Conservation (phyloP, 2,888 invertebrate genomes). For the Abscondita cerata region DNA sequence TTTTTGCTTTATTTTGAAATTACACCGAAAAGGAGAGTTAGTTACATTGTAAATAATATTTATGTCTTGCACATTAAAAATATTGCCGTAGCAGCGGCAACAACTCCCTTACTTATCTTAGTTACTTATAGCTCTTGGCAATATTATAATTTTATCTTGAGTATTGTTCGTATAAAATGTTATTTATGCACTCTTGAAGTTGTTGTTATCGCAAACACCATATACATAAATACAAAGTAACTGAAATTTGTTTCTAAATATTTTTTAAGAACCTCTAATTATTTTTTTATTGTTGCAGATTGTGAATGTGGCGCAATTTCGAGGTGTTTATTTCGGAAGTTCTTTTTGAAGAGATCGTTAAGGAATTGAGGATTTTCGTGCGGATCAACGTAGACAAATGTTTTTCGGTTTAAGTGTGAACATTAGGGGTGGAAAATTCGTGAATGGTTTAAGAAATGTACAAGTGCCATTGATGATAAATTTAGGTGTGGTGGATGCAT, state of each 20-base stretch:
- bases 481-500: not conserved
- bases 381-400: too few species aligned
- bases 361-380: too few species aligned
- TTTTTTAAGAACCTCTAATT: slow-evolving; percentile 20
- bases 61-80: too few species aligned
- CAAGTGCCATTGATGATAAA: not conserved
- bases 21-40: too few species aligned
- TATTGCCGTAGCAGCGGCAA: too few species aligned
- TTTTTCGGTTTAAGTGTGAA: too few species aligned
- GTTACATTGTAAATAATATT: too few species aligned
- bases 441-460: not conserved
- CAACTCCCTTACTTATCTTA: not conserved
- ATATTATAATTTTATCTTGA: not conserved
- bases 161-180: not conserved
- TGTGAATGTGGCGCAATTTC: not conserved
- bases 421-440: not conserved
- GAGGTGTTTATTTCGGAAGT: too few species aligned
- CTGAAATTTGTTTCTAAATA: too few species aligned
- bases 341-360: too few species aligned
- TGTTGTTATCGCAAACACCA: not conserved
- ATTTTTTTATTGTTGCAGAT: slow-evolving; percentile 30
- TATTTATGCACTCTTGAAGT: slow-evolving; percentile 5
- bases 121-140: not conserved
- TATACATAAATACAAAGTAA: too few species aligned
- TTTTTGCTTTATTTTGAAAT: too few species aligned